Evolutionary conservation across 2,888 invertebrate genomes (phyloP).

Genomic region (Panopea generosa): DNA sequence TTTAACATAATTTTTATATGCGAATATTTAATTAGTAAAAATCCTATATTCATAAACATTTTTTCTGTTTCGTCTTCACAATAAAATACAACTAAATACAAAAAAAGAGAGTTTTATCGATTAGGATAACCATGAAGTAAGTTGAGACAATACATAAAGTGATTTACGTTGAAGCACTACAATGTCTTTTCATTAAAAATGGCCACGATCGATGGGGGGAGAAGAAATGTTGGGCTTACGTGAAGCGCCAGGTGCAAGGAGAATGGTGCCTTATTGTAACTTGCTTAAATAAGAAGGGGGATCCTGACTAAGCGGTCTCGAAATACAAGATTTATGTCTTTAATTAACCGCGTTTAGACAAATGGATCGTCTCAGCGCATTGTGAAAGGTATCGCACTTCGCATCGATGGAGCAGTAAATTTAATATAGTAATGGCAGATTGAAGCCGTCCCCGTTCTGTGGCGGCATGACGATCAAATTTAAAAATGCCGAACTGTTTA

Average conservation of each 20-base stretch:
- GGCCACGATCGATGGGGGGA: constrained; percentile 15
- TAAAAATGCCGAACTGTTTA: constrained; percentile 1
- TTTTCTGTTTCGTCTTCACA: too few species aligned
- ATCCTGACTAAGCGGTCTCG: constrained; percentile 18
- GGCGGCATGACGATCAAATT: not conserved
- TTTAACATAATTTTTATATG: too few species aligned
- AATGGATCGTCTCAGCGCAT: constrained; percentile 49
- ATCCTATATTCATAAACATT: too few species aligned
- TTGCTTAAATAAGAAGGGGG: constrained; percentile 21
- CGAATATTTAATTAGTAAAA: too few species aligned
- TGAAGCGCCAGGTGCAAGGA: constrained; percentile 6
- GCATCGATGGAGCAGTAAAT: constrained; percentile 57
- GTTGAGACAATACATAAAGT: not conserved
- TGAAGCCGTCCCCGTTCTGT: constrained; percentile 10
- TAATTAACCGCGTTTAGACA: constrained; percentile 65
- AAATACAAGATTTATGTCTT: constrained; percentile 62
- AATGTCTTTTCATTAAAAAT: constrained; percentile 21
- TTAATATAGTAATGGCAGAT: constrained; percentile 41
- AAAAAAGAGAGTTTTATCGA: too few species aligned
- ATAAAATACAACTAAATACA: too few species aligned
- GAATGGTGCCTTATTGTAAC: not conserved
- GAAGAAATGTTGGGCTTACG: not conserved
- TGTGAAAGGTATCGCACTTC: constrained; percentile 56
- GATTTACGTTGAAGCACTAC: constrained; percentile 30
- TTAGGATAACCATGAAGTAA: too few species aligned